Base-by-base conservation (phyloP, 1,140 invertebrate species). In the Scaptomyza graminum region DNA sequence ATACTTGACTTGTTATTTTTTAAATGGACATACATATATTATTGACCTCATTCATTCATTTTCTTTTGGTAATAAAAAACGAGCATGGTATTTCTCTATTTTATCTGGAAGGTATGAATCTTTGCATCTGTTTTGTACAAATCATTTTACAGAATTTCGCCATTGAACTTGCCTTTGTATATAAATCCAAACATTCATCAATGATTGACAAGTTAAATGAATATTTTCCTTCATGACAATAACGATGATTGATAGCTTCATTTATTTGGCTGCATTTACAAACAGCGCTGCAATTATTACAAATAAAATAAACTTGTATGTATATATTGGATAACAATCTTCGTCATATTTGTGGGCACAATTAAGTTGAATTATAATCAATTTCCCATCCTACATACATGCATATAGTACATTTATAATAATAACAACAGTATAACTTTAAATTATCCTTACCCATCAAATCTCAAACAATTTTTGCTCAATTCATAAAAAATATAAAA, bases 201-300 rank as follows among this genome's bases (percentile, higher is more conserved):
- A 12, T 76, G 70, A 76, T 69, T 74, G 74, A 74, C 71, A 76
- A 46, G 59, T 13, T 60, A 46, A 76, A 74, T 74, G 60, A 74
- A 69, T 69, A 59, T 67, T 50, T 52, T 46, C 52, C 57, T 46
- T 39, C n/a, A 50, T 31, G 60, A 9, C 46, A 49, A 63, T 63
- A 55, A 76, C 60, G 71, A 69, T 76, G 74, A 76, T 74, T 76
- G 74, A 76, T 64, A 50, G 55, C 41, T 69, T 56, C 44, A 76
- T 76, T 55, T 68, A 69, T 59, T 67, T 76, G 69, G 37, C 70
- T 61, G 37, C 43, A 49, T 54, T 46, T 69, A 18, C 25, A 34
- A 39, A 34, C 22, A 13, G 54, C 6, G 11, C 3, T 15, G 46
- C 8, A 52, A 51, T 54, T 28, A 11, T 39, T 37, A 15, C n/a